Evolutionary conservation across 2,113 vertebrate species (phyloP).

Genomic region (Noturus placidus): DNA sequence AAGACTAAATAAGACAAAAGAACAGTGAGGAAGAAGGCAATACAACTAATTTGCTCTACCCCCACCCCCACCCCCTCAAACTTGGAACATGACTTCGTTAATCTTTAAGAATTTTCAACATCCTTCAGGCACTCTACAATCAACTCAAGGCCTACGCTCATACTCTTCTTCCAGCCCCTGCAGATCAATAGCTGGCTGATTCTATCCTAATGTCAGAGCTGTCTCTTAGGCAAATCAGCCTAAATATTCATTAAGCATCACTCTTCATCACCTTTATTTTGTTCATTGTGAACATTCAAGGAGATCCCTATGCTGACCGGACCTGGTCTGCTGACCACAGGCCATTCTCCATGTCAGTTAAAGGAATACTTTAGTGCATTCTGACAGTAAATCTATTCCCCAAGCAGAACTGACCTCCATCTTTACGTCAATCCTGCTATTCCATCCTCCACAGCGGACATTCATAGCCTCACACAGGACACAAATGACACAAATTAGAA

Average conservation of each 20-base stretch:
- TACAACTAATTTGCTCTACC: constrained; percentile 4
- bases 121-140: constrained; percentile 12
- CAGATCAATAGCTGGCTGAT: constrained; percentile 35
- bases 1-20: constrained; percentile 34
- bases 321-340: constrained; percentile 21
- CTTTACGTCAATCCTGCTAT: constrained; percentile 32
- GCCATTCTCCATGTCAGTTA: constrained; percentile 15
- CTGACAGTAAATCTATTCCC: constrained; percentile 48
- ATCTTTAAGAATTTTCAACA: constrained; percentile 31
- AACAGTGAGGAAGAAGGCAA: neutral
- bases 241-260: constrained; percentile 20
- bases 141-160: constrained; percentile 16
- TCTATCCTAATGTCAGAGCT: constrained; percentile 25
- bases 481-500: constrained; percentile 30
- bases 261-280: constrained; percentile 2
- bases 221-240: neutral
- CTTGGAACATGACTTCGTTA: constrained; percentile 3
- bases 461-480: neutral
- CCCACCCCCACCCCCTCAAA: neutral
- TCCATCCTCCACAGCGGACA: constrained; percentile 7
- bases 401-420: constrained; percentile 33
- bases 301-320: constrained; percentile 22
- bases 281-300: constrained; percentile 23
- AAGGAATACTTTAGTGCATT: constrained; percentile 20
- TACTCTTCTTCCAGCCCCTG: constrained; percentile 7